phyloP scores from a whole-genome alignment of 2,888 invertebrate species.

The Bimastos eiseni region DNA sequence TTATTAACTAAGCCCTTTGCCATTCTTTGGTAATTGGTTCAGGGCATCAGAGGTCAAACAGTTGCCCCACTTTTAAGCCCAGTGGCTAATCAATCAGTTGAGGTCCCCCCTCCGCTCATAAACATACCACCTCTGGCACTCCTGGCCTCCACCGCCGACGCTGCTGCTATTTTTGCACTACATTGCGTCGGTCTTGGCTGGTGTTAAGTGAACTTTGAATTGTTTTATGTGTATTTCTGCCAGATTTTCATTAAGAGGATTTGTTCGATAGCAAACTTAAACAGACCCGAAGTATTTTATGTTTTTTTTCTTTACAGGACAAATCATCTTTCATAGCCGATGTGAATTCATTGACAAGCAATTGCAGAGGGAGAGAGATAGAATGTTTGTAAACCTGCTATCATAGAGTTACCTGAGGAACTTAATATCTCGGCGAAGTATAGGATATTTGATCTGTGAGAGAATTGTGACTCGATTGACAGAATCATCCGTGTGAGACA shows the following conservation, averaged over 20 bases:
- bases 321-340: background rate
- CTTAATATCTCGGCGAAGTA: background rate
- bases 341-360: background rate
- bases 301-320: background rate
- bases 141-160: background rate
- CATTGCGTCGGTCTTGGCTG: too few relatives aligned
- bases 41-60: background rate
- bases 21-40: slow-evolving; percentile 13
- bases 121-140: background rate
- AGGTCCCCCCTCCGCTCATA: too few relatives aligned
- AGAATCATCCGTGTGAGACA: background rate
- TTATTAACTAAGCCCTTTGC: background rate
- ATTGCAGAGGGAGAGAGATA: background rate
- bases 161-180: background rate
- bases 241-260: background rate
- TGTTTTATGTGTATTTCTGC: background rate
- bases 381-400: background rate
- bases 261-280: background rate
- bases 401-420: background rate
- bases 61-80: background rate
- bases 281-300: background rate
- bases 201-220: background rate
- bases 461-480: background rate
- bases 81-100: background rate
- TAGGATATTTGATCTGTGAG: background rate